Base-by-base conservation (phyloP, 2,797 vertebrate genomes). In the Chrosomus eos region DNA sequence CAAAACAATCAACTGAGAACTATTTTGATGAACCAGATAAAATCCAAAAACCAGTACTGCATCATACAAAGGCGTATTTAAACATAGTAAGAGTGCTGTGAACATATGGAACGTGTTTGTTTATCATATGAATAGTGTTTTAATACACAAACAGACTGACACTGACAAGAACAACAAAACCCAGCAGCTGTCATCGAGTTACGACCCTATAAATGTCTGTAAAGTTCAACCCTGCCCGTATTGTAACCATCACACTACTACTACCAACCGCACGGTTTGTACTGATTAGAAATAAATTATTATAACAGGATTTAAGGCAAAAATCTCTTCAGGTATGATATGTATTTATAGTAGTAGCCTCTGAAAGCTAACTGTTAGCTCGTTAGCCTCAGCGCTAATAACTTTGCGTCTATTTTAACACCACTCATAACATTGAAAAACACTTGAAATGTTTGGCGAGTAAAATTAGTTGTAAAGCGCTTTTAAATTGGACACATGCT, bases 301-400 rank as follows among this genome's bases (percentile, higher is more conserved):
- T 21, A 58, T 38, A 71, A 55, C n/a, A 5, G 1, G 2, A 21
- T 1, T 21, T 8, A 10, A 36, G 26, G 40, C 7, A 7, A 84
- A 84, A 77, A 68, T 53, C 73, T 58, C 74, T 8, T 77, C 82
- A 77, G 48, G 60, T 28, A 11, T 33, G 38, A 55, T 84, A 60
- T 87, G 45, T 91, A 90, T 86, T 81, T 86, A 83, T 73, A 70
- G 68, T 75, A 53, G 89, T 92, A 93, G 92, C 93, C 87, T 60
- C 21, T 19, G 93, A 93, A 93, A 89, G 93, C 94, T 94, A 94
- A 91, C 89, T 89, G 86, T 90, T 81, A 90, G 85, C 88, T 92
- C 90, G 86, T 92, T 90, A 89, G 93, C 93, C 91, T 90, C 91
- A 79, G 90, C 87, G 86, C 94, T 82, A 84, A 79, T 91, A 85